phyloP scores from a whole-genome alignment of 1,140 invertebrate species.

The Cotesia chilonis region DNA sequence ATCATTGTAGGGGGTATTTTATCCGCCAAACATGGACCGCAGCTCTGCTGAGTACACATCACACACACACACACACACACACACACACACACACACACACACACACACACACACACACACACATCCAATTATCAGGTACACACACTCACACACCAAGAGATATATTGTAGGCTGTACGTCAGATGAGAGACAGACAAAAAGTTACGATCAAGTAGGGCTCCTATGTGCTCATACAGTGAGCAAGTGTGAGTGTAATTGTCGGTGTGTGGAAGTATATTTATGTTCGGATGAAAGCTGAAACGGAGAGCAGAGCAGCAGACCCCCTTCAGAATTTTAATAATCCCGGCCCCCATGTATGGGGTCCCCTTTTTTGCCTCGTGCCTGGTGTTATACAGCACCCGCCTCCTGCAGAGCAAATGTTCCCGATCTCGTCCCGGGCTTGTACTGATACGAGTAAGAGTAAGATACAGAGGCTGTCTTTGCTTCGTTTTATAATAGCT shows the following conservation, averaged over 20 bases:
- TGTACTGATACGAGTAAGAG: too few relatives aligned
- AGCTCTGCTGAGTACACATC: slow-evolving; percentile 2
- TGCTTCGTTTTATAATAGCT: too few relatives aligned
- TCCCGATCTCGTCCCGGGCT: background rate
- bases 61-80: slow-evolving; percentile 3
- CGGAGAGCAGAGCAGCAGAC: slow-evolving; percentile 8
- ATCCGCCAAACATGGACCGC: slow-evolving; percentile 57
- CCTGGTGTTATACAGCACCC: slow-evolving; percentile 57
- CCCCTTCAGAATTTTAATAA: slow-evolving; percentile 59
- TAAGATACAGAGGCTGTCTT: too few relatives aligned
- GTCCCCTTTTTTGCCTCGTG: slow-evolving; percentile 51
- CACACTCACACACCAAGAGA: background rate
- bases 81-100: background rate
- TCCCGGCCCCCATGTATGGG: slow-evolving; percentile 46
- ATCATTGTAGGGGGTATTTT: slow-evolving; percentile 61
- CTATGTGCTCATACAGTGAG: background rate
- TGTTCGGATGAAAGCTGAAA: background rate
- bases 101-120: slow-evolving; percentile 3
- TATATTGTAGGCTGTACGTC: background rate
- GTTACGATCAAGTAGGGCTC: slow-evolving; percentile 23
- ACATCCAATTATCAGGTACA: background rate
- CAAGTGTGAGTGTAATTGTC: too few relatives aligned
- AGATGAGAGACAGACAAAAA: slow-evolving; percentile 13
- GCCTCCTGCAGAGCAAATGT: slow-evolving; percentile 53
- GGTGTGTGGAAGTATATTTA: too few relatives aligned